These are phyloP conservation scores for Drosophila virilis DNA, from an alignment of 1,140 invertebrate species.

Conservation along the genomic window DNA sequence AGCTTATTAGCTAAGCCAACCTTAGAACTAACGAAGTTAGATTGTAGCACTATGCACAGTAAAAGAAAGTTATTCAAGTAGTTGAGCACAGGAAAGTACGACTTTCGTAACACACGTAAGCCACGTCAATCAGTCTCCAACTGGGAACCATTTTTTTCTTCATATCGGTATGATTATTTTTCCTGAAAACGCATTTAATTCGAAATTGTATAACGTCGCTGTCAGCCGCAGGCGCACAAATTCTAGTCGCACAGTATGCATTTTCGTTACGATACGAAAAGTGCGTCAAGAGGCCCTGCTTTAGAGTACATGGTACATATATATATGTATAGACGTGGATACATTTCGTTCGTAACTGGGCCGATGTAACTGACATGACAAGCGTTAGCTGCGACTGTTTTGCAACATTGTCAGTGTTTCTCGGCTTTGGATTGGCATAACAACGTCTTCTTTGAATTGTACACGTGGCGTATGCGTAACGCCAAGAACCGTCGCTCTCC, in stretches of 20 bases:
- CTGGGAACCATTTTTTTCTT: too few relatives aligned
- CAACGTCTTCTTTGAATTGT: constrained; percentile 32
- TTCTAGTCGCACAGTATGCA: constrained; percentile 7
- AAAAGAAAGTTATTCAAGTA: too few relatives aligned
- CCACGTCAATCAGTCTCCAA: too few relatives aligned
- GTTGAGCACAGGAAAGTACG: too few relatives aligned
- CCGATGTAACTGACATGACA: neutral
- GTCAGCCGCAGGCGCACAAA: constrained; percentile 24
- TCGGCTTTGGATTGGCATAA: constrained; percentile 26
- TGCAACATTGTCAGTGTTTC: constrained; percentile 11
- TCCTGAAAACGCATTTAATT: neutral
- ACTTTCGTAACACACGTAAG: too few relatives aligned
- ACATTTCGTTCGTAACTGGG: neutral
- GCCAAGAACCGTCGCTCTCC: constrained; percentile 12
- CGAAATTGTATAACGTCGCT: neutral
- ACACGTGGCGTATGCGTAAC: constrained; percentile 59
- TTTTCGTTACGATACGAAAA: constrained; percentile 7
- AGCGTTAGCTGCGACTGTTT: neutral
- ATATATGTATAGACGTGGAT: neutral
- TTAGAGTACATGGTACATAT: constrained; percentile 2
- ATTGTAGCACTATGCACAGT: too few relatives aligned
- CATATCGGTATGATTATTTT: neutral
- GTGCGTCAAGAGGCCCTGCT: constrained; percentile 17
- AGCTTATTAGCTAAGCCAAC: too few relatives aligned
- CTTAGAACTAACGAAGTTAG: too few relatives aligned